These are phyloP conservation scores for Urophycis tenuis DNA, from an alignment of 2,797 vertebrate species.

Conservation along the genomic window DNA sequence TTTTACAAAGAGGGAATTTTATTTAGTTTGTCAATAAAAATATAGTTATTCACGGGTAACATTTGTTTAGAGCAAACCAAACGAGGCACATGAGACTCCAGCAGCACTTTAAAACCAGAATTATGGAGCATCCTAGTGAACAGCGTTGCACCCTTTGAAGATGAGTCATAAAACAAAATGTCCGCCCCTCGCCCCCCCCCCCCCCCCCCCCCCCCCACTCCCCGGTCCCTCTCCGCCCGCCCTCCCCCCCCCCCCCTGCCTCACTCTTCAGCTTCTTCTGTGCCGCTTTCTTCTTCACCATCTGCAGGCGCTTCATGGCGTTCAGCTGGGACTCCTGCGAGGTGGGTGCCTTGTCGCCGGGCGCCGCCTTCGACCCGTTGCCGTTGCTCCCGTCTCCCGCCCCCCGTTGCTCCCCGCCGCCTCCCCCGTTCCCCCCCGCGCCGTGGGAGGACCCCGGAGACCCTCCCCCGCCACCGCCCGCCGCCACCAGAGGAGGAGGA, in stretches of 20 bases:
- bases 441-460: constrained; percentile 55
- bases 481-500: no score
- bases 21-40: constrained; percentile 48
- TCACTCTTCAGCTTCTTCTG: constrained; percentile 95
- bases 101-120: constrained; percentile 55
- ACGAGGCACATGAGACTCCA: constrained; percentile 57
- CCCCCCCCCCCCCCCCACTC: no score
- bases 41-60: constrained; percentile 38
- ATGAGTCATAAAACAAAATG: constrained; percentile 17
- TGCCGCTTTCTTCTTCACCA: constrained; percentile 97
- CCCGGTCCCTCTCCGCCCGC: background rate
- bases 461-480: constrained; percentile 63
- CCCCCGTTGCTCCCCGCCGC: constrained; percentile 56
- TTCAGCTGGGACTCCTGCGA: constrained; percentile 95
- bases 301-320: constrained; percentile 92
- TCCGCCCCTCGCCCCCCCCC: background rate
- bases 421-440: constrained; percentile 56
- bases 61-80: constrained; percentile 46
- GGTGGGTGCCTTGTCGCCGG: constrained; percentile 81
- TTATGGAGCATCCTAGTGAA: constrained; percentile 63
- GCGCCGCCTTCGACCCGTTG: constrained; percentile 67
- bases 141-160: constrained; percentile 37
- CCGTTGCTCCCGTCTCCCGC: constrained; percentile 56
- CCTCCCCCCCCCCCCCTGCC: background rate
- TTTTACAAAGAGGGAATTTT: constrained; percentile 52